Evolutionary conservation across 2,797 vertebrate species (phyloP).

Genomic region (Erithacus rubecula): DNA sequence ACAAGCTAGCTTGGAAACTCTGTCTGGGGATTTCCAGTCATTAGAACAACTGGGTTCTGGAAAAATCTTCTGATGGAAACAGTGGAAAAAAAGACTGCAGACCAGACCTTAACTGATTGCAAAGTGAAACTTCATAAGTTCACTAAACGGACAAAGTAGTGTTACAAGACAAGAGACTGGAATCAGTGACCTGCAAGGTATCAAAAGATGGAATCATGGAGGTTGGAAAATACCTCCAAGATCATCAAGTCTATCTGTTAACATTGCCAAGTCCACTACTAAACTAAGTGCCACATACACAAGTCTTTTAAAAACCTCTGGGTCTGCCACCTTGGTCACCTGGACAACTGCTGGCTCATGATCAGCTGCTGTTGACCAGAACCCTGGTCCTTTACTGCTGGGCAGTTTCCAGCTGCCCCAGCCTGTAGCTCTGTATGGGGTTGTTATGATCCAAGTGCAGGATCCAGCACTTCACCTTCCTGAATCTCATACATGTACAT

Average conservation of each 20-base stretch:
- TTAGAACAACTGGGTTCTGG: neutral
- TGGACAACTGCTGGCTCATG: neutral
- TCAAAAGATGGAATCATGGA: neutral
- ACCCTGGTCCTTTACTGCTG: neutral
- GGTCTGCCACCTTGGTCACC: neutral
- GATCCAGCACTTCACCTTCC: neutral
- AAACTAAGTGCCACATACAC: neutral
- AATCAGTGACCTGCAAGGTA: neutral
- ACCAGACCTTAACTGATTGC: neutral
- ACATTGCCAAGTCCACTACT: neutral
- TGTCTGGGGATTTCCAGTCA: neutral
- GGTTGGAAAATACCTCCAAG: neutral
- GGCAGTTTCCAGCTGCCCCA: neutral
- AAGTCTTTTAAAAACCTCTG: neutral
- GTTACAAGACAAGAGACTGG: neutral
- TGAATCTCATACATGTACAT: neutral
- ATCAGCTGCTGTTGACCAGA: neutral
- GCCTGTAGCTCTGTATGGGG: neutral
- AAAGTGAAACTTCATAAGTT: neutral
- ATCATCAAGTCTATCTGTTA: neutral
- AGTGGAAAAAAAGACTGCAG: neutral
- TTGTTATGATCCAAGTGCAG: neutral
- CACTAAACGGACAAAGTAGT: neutral
- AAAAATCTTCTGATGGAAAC: neutral
- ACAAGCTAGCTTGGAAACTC: neutral